These are phyloP conservation scores for Crotalus tigris DNA, from an alignment of 2,113 vertebrate genomes.

Conservation along the genomic window DNA sequence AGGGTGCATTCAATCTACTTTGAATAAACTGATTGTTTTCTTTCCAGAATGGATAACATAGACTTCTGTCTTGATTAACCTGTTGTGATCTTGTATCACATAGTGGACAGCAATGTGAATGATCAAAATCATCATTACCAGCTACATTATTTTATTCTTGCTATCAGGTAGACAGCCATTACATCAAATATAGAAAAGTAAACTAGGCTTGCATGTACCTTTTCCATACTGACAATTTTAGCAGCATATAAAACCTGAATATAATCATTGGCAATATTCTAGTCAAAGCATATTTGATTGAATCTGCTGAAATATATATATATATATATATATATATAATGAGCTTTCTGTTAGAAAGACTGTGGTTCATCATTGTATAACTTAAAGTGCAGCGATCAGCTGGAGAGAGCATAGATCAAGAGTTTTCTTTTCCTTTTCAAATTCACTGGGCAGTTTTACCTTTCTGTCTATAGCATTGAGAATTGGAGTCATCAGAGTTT, in stretches of 20 bases:
- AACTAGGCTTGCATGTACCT: not conserved
- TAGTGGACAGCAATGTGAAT: not conserved
- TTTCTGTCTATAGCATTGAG: conserved; percentile 41
- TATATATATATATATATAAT: too few relatives aligned
- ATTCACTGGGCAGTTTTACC: conserved; percentile 39
- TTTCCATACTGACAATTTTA: not conserved
- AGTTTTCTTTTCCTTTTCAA: not conserved
- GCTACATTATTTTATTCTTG: not conserved
- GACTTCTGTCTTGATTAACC: not conserved
- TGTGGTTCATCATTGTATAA: not conserved
- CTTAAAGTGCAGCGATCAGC: conserved; percentile 18
- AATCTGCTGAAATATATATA: not conserved
- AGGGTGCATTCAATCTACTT: not conserved
- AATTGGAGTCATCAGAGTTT: conserved; percentile 41
- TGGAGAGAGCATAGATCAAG: conserved; percentile 17
- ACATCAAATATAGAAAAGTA: not conserved
- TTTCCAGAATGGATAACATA: not conserved
- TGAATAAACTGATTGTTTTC: not conserved
- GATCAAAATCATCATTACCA: not conserved
- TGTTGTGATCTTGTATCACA: not conserved
- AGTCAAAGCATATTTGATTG: not conserved
- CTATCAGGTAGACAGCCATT: not conserved
- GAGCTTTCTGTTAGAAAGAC: conserved; percentile 10
- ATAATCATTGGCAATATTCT: not conserved
- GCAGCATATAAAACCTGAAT: not conserved